Base-by-base conservation (phyloP, 2,113 vertebrate genomes). In the Scortum barcoo region DNA sequence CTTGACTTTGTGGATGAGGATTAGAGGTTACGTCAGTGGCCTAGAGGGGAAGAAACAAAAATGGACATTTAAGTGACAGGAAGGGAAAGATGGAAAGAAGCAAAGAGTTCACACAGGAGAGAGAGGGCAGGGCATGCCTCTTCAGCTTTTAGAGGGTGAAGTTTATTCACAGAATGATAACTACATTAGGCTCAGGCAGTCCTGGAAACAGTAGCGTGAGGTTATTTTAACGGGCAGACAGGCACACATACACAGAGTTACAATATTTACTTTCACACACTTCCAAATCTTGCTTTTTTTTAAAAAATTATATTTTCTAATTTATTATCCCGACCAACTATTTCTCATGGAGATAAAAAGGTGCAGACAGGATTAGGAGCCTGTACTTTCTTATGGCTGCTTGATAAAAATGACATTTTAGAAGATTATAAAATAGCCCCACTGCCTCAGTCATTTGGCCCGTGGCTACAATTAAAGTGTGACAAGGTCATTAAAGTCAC, bases 161-260 rank as follows among this genome's bases (percentile, higher is more conserved):
- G 56, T 65, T 84, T 79, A 74, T 77, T 88, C 75, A 81, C 30
- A 63, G 63, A 73, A 76, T 70, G 62, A 70, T 70, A 19, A 73
- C 26, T 61, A 26, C 40, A 76, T 62, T 10, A 70, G n/a, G 13
- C 28, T 44, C 14, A 65, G 71, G 40, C 53, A 66, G 46, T n/a
- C 51, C 76, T 30, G 26, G 42, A 60, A 65, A 38, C 73, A 62
- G 38, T 66, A 51, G 50, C 46, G 30, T 70, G 63, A 85, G 51
- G 63, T 51, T 71, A 50, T 40, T 63, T 76, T 40, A 65, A 66
- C 14, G 14, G 38, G 38, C 44, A 19, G 24, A 81, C 26, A 66
- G n/a, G n/a, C n/a, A 58, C 6, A 22, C 16, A 14, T 20, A 76
- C 6, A 30, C 17, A 44, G 12, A 20, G 6, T 6, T 24, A 24